These are phyloP conservation scores for Drosophila carrolli DNA, from an alignment of 1,140 invertebrate species.

Conservation along the genomic window DNA sequence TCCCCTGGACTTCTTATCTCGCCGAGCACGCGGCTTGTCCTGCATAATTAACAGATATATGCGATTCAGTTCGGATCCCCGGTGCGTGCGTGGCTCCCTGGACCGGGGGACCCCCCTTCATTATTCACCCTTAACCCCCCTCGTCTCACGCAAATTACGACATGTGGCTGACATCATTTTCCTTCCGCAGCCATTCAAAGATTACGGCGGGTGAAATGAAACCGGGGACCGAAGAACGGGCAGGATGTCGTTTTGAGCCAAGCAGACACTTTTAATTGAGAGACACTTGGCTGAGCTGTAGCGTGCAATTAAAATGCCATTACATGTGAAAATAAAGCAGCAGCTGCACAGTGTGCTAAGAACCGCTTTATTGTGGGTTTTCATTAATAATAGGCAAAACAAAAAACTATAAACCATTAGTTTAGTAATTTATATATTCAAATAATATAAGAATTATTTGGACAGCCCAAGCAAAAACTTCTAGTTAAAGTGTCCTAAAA, in stretches of 20 bases:
- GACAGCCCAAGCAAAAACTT: too few relatives aligned
- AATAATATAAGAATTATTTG: too few relatives aligned
- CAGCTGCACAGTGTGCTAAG: constrained; percentile 19
- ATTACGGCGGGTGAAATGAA: constrained; percentile 13
- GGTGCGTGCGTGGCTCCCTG: constrained; percentile 8
- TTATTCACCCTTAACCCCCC: background rate
- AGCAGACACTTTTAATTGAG: constrained; percentile 81
- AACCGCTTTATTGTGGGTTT: too few relatives aligned
- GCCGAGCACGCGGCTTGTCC: constrained; percentile 17
- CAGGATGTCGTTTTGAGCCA: constrained; percentile 61
- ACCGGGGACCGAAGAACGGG: background rate
- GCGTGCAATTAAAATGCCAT: constrained; percentile 80
- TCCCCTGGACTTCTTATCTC: constrained; percentile 44
- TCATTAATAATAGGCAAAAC: too few relatives aligned
- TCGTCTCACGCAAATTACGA: constrained; percentile 64
- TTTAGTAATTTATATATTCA: too few relatives aligned
- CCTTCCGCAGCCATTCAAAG: constrained; percentile 31
- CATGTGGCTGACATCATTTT: constrained; percentile 67
- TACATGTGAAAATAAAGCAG: constrained; percentile 66
- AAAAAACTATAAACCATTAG: too few relatives aligned
- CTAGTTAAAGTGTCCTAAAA: too few relatives aligned
- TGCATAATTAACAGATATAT: constrained; percentile 73
- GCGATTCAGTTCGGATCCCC: constrained; percentile 21
- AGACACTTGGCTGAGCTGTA: constrained; percentile 75
- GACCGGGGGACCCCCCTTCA: background rate